phyloP scores from a whole-genome alignment of 1,140 invertebrate genomes.

The Zaprionus ghesquierei region DNA sequence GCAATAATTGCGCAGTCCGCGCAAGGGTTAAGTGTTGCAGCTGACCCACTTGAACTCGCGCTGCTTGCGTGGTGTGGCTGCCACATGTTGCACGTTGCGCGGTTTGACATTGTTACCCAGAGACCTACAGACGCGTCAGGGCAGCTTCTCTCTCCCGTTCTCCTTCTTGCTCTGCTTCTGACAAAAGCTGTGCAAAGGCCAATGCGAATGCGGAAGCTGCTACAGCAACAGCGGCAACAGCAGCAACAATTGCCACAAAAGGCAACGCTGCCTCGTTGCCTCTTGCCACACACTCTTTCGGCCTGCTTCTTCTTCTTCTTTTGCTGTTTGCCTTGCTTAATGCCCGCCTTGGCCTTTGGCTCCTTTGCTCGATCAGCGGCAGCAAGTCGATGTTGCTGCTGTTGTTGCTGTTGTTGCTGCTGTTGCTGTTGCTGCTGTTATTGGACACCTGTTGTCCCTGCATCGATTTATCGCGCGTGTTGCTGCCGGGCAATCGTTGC shows the following conservation, averaged over 20 bases:
- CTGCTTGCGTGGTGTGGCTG: not conserved
- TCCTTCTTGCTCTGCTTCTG: constrained; percentile 6
- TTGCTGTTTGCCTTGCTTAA: constrained; percentile 7
- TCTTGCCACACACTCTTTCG: not conserved
- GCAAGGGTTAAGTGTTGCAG: not conserved
- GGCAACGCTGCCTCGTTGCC: constrained; percentile 13
- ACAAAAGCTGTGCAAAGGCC: constrained; percentile 37
- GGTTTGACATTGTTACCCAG: constrained; percentile 40
- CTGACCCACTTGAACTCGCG: not conserved
- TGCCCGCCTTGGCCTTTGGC: constrained; percentile 10
- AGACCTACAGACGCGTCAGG: constrained; percentile 25
- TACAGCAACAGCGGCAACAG: constrained; percentile 11
- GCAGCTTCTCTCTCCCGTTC: not conserved
- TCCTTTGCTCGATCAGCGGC: not conserved
- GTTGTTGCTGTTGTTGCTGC: not conserved
- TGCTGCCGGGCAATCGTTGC: constrained; percentile 50
- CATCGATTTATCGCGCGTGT: constrained; percentile 63
- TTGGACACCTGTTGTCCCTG: constrained; percentile 62
- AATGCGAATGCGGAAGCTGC: constrained; percentile 39
- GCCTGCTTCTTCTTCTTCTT: not conserved
- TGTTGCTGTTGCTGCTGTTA: constrained; percentile 26
- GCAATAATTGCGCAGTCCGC: too few relatives aligned
- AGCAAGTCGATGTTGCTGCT: not conserved
- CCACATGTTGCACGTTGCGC: not conserved
- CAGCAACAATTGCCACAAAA: constrained; percentile 23